These are phyloP conservation scores for Albula glossodonta DNA, from an alignment of 2,113 vertebrate genomes.

Conservation along the genomic window DNA sequence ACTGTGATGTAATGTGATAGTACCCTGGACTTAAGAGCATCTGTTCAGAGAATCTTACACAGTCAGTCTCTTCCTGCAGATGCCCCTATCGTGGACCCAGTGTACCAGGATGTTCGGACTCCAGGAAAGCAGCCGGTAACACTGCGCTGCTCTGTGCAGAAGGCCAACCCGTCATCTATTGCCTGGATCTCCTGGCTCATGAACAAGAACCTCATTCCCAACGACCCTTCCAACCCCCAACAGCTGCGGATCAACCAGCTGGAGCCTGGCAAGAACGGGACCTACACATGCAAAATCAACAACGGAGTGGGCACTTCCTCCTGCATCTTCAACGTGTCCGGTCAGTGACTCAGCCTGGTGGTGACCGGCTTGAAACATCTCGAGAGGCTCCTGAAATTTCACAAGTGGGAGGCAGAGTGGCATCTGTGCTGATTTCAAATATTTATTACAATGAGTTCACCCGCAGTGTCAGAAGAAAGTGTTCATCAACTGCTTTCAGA, in stretches of 20 bases:
- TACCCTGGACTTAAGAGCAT: no score
- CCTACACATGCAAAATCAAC: conserved; percentile 87
- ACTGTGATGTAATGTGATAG: no score
- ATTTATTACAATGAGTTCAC: not conserved
- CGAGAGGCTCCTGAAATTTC: not conserved
- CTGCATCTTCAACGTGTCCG: conserved; percentile 90
- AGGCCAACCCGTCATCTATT: conserved; percentile 83
- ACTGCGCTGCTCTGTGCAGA: conserved; percentile 83
- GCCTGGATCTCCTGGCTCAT: conserved; percentile 84
- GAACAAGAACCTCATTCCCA: conserved; percentile 74
- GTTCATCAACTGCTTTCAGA: not conserved
- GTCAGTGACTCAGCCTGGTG: conserved; percentile 66
- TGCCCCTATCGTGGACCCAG: conserved; percentile 84
- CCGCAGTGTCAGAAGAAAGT: not conserved
- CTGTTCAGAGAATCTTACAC: not conserved
- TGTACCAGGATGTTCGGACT: conserved; percentile 83
- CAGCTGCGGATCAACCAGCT: conserved; percentile 83
- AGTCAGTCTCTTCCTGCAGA: conserved; percentile 59
- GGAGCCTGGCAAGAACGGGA: conserved; percentile 80
- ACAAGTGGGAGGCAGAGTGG: not conserved
- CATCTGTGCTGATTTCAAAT: not conserved
- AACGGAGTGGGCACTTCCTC: conserved; percentile 83
- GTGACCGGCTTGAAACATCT: not conserved
- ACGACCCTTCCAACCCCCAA: conserved; percentile 71
- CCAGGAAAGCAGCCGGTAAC: conserved; percentile 74